Percentiles rank a stretch among this genome's conserved stretches.
These are phyloP conservation scores for Ladona fulva DNA, from an alignment of 1,140 invertebrate species.

Conservation along the genomic window DNA sequence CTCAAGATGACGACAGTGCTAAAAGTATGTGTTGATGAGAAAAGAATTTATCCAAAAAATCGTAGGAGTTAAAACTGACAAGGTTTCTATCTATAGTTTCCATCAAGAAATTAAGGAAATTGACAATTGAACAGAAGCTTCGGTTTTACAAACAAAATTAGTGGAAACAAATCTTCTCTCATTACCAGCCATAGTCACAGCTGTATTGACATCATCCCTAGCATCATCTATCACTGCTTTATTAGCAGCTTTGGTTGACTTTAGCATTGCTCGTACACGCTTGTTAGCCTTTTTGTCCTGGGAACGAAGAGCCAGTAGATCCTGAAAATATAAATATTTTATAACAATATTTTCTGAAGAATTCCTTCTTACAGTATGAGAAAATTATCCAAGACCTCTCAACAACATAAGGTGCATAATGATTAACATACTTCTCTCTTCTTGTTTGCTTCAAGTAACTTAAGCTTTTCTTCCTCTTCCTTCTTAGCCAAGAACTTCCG, in stretches of 20 bases:
- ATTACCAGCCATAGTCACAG: conserved; percentile 53
- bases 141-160: not conserved
- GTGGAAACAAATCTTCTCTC: not conserved
- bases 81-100: too few relatives aligned
- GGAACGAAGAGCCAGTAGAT: conserved; percentile 61
- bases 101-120: too few relatives aligned
- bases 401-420: not conserved
- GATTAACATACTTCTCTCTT: conserved; percentile 44
- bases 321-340: conserved; percentile 29
- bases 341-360: conserved; percentile 10
- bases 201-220: conserved; percentile 63
- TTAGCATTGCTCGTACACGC: conserved; percentile 53
- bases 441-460: conserved; percentile 50
- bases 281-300: conserved; percentile 49
- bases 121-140: too few relatives aligned
- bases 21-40: too few relatives aligned
- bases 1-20: too few relatives aligned
- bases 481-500: conserved; percentile 72
- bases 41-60: too few relatives aligned
- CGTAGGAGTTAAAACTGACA: too few relatives aligned
- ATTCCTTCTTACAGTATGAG: not conserved
- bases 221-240: conserved; percentile 77
- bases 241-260: conserved; percentile 77
- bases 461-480: conserved; percentile 64
- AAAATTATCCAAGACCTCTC: too few relatives aligned